Conservation (phyloP, 2,888 invertebrate genomes). For the Heteromurus nitidus region DNA sequence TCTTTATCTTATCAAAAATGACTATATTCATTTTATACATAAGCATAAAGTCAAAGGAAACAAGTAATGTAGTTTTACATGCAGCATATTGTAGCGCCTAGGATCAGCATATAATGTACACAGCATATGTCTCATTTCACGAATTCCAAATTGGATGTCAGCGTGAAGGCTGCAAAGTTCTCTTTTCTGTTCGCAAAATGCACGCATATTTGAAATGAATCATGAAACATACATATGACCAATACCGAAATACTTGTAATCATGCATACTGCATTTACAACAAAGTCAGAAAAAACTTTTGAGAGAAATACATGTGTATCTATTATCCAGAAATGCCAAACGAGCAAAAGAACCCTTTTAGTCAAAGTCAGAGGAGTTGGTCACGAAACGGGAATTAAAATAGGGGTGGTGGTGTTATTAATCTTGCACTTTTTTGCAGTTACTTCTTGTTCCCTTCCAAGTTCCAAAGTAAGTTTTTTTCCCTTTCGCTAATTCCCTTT, state of each 20-base stretch:
- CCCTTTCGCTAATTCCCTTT: slow-evolving; percentile 12
- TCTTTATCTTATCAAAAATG: too few species aligned
- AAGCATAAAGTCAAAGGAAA: neutral
- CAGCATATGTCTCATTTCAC: slow-evolving; percentile 4
- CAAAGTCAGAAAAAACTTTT: too few species aligned
- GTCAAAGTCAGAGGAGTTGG: slow-evolving; percentile 3
- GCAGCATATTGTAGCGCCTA: neutral
- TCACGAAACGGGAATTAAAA: neutral
- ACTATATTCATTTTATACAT: too few species aligned
- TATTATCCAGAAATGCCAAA: neutral
- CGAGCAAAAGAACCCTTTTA: neutral
- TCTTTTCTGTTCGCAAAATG: neutral
- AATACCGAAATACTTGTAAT: slow-evolving; percentile 7
- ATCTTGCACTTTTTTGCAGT: too few species aligned
- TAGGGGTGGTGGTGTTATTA: neutral
- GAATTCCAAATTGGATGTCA: neutral
- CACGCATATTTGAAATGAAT: neutral
- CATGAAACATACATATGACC: neutral
- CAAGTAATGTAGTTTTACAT: neutral
- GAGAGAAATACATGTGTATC: too few species aligned
- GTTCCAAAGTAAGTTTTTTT: too few species aligned
- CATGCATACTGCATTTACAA: too few species aligned
- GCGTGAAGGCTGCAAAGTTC: neutral
- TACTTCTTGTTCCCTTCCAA: too few species aligned
- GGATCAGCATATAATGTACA: too few species aligned